phyloP scores from a whole-genome alignment of 2,888 invertebrate species.

The Resseliella maxima region DNA sequence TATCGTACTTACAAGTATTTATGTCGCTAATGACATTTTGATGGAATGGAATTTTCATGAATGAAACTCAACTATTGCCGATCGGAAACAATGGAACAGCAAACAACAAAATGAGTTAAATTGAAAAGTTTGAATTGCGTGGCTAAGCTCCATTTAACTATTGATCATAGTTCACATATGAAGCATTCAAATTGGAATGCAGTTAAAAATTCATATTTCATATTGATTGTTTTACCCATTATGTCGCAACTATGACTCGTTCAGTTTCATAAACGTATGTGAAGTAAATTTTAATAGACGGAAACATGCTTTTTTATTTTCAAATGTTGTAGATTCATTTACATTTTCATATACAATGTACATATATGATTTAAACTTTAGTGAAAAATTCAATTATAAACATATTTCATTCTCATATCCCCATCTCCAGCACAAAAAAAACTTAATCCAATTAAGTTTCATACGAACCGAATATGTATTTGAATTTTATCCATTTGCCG shows the following conservation, averaged over 20 bases:
- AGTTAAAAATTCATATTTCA: constrained; percentile 44
- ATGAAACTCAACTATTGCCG: neutral
- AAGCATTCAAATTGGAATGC: neutral
- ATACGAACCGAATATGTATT: neutral
- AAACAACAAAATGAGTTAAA: too few species aligned
- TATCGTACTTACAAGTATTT: neutral
- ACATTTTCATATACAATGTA: neutral
- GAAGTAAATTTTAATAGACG: neutral
- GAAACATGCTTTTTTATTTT: neutral
- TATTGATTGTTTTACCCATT: constrained; percentile 29
- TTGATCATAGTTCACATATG: neutral
- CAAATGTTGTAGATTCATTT: neutral
- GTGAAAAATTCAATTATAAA: constrained; percentile 40
- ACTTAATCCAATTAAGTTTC: constrained; percentile 40
- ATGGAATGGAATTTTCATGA: constrained; percentile 9
- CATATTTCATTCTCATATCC: neutral
- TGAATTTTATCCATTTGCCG: neutral
- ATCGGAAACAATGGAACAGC: neutral
- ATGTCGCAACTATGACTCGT: neutral
- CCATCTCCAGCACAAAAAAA: constrained; percentile 2
- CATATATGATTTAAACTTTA: neutral
- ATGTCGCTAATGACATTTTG: constrained; percentile 40
- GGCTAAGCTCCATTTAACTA: constrained; percentile 38
- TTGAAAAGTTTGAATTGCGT: constrained; percentile 7
- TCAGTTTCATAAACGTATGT: neutral